Evolutionary conservation across 2,888 invertebrate genomes (phyloP).

Genomic region (Malthinus seriepunctatus): DNA sequence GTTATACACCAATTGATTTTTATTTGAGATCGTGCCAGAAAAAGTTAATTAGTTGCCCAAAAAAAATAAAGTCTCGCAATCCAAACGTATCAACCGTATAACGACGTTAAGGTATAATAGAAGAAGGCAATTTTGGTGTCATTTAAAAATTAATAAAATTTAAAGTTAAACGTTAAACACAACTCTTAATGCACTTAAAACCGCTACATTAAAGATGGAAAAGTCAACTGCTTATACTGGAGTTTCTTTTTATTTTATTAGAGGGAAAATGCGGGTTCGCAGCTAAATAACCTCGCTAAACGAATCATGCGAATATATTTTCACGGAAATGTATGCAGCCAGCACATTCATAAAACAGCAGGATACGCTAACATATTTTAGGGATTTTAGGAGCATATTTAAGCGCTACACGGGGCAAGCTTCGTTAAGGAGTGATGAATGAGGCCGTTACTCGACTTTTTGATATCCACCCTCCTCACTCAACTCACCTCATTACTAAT

Average conservation of each 20-base stretch:
- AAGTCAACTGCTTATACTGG: constrained; percentile 2
- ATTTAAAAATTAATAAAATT: too few relatives aligned
- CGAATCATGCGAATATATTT: constrained; percentile 20
- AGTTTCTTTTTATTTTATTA: background rate
- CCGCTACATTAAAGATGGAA: too few relatives aligned
- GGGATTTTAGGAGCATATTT: constrained; percentile 22
- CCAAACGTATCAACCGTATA: too few relatives aligned
- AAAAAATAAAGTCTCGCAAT: too few relatives aligned
- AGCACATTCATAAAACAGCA: constrained; percentile 18
- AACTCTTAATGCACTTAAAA: too few relatives aligned
- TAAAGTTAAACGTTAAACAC: too few relatives aligned
- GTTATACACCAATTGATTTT: too few relatives aligned
- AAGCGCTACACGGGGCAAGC: constrained; percentile 1
- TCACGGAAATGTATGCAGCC: constrained; percentile 16
- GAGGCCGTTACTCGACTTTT: constrained; percentile 25
- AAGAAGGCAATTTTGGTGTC: too few relatives aligned
- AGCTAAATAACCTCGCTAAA: constrained; percentile 11
- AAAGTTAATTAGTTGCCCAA: too few relatives aligned
- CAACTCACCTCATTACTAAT: too few relatives aligned
- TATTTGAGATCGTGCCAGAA: too few relatives aligned
- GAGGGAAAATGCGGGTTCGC: background rate
- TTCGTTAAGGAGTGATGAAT: constrained; percentile 26
- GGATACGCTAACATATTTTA: constrained; percentile 21
- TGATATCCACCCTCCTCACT: constrained; percentile 11
- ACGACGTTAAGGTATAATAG: too few relatives aligned